phyloP scores from a whole-genome alignment of 2,113 vertebrate species.

The Silurus glanis region DNA sequence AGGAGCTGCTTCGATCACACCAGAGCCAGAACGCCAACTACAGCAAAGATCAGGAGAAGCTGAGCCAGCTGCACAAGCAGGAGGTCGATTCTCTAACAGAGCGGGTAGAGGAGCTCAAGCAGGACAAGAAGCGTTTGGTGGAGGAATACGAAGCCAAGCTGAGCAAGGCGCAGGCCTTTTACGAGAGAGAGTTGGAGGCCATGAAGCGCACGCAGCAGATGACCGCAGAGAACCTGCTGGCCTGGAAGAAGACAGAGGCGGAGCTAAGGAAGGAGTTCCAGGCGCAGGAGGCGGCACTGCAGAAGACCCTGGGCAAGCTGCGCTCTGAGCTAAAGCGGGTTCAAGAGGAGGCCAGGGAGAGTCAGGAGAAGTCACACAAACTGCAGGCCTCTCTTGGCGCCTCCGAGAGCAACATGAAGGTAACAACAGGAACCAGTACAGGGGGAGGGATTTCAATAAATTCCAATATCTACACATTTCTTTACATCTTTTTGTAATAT shows the following conservation, averaged over 20 bases:
- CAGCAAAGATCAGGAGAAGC: slow-evolving; percentile 89
- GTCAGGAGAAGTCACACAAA: slow-evolving; percentile 87
- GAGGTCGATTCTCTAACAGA: slow-evolving; percentile 85
- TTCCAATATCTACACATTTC: too few species aligned
- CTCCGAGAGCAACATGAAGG: slow-evolving; percentile 85
- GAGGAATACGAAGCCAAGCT: slow-evolving; percentile 96
- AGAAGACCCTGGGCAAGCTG: slow-evolving; percentile 84
- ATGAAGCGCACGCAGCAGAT: slow-evolving; percentile 96
- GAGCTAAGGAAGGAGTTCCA: slow-evolving; percentile 94
- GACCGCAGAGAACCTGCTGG: slow-evolving; percentile 89
- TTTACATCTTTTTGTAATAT: too few species aligned
- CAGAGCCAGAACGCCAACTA: slow-evolving; percentile 86
- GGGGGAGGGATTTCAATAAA: too few species aligned
- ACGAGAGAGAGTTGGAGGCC: slow-evolving; percentile 92
- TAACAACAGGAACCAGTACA: slow-evolving; percentile 52
- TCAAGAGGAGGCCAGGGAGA: slow-evolving; percentile 87
- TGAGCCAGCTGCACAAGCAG: slow-evolving; percentile 81
- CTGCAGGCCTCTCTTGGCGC: slow-evolving; percentile 82
- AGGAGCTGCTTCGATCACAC: slow-evolving; percentile 87
- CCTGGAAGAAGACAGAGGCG: slow-evolving; percentile 93
- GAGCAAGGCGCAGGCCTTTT: slow-evolving; percentile 93
- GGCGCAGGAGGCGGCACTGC: slow-evolving; percentile 87
- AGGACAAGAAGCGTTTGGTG: slow-evolving; percentile 88
- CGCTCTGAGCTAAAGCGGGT: slow-evolving; percentile 84
- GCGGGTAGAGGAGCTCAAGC: slow-evolving; percentile 85